Evolutionary conservation across 1,140 invertebrate species (phyloP).

Genomic region (Linepithema humile): DNA sequence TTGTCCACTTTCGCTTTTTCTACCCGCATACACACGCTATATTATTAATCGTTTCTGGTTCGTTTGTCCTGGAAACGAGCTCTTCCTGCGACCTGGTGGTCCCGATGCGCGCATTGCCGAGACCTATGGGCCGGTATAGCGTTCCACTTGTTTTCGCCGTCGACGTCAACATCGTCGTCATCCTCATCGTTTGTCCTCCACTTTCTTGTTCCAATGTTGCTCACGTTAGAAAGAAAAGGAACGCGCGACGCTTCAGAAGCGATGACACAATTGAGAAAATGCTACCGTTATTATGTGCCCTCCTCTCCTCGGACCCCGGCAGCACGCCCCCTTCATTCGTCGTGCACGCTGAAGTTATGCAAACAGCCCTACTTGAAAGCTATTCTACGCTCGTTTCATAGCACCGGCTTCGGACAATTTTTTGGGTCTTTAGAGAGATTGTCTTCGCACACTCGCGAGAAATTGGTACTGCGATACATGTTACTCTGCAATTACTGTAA

Average conservation of each 20-base stretch:
- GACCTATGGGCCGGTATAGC: slow-evolving; percentile 65
- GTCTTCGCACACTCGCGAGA: background rate
- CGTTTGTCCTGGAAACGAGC: slow-evolving; percentile 79
- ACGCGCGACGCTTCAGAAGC: slow-evolving; percentile 71
- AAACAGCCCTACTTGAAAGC: slow-evolving; percentile 63
- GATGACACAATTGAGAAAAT: slow-evolving; percentile 82
- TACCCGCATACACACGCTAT: slow-evolving; percentile 72
- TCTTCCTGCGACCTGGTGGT: slow-evolving; percentile 79
- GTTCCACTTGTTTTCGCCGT: slow-evolving; percentile 70
- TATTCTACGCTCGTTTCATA: slow-evolving; percentile 43
- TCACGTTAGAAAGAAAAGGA: slow-evolving; percentile 14
- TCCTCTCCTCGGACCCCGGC: background rate
- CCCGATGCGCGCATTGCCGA: slow-evolving; percentile 74
- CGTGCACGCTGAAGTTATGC: slow-evolving; percentile 62
- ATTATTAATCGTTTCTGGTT: slow-evolving; percentile 83
- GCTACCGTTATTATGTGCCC: slow-evolving; percentile 75
- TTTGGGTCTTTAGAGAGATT: background rate
- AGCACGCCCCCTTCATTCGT: slow-evolving; percentile 22
- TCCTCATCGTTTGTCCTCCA: slow-evolving; percentile 5
- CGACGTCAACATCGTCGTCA: slow-evolving; percentile 44
- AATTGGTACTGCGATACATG: background rate
- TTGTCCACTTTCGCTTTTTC: slow-evolving; percentile 81
- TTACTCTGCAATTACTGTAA: background rate
- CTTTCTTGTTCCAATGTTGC: slow-evolving; percentile 37
- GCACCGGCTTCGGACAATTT: slow-evolving; percentile 31